A percentile compares a stretch with the other conserved stretches of the same genome.
phyloP scores from a whole-genome alignment of 2,113 vertebrate species.

The Neogale vison region DNA sequence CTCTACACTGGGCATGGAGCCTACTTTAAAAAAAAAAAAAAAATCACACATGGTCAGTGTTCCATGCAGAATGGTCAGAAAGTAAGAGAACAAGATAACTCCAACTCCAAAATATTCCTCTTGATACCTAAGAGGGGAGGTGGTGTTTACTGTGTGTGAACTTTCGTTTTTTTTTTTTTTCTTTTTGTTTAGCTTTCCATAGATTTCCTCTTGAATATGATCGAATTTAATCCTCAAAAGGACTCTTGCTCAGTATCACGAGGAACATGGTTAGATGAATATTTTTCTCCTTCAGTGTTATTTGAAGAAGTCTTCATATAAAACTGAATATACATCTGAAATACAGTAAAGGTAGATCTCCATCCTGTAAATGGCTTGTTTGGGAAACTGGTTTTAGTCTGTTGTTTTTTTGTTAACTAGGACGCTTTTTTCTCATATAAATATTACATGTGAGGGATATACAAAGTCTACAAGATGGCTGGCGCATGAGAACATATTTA shows the following conservation, averaged over 20 bases:
- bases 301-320: not conserved
- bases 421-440: not conserved
- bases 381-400: not conserved
- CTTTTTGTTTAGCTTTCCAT: slow-evolving; percentile 9
- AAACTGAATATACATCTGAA: not conserved
- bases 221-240: not conserved
- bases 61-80: not conserved
- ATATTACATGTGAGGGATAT: not conserved
- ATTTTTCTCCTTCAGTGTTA: not conserved
- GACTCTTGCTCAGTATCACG: not conserved
- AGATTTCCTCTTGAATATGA: not conserved
- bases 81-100: not conserved
- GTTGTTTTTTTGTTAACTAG: not conserved
- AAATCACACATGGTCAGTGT: not conserved
- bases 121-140: not conserved
- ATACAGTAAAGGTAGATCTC: not conserved
- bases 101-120: not conserved
- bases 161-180: not conserved
- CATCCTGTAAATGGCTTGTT: not conserved
- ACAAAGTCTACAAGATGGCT: not conserved
- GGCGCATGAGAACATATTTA: not conserved
- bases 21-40: not conserved
- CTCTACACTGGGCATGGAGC: not conserved
- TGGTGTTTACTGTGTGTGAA: not conserved
- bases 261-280: not conserved